Conservation (phyloP, 2,113 vertebrate species). For the Ceyx cyanopectus region DNA sequence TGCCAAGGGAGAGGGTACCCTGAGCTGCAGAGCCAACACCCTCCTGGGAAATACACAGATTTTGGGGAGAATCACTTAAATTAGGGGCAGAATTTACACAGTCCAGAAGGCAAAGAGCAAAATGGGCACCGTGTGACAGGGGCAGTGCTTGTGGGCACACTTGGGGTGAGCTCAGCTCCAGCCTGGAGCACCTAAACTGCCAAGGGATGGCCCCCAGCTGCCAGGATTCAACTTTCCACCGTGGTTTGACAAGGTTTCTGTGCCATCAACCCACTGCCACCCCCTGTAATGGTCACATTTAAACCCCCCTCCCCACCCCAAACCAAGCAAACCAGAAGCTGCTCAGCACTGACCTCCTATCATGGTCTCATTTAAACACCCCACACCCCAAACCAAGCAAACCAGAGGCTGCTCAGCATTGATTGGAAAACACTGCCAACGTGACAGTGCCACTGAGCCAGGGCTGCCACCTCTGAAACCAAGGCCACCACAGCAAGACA, state of each 20-base stretch:
- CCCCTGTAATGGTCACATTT: not conserved
- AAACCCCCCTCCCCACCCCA: not conserved
- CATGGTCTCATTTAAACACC: not conserved
- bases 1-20: not conserved
- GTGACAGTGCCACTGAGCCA: fast-evolving
- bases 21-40: not conserved
- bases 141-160: fast-evolving
- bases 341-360: not conserved
- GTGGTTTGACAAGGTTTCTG: fast-evolving
- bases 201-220: fast-evolving
- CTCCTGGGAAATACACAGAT: fast-evolving
- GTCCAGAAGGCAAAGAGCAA: not conserved
- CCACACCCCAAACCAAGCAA: not conserved
- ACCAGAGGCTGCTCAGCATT: fast-evolving
- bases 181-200: not conserved
- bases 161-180: not conserved
- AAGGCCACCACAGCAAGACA: fast-evolving
- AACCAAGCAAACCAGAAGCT: not conserved
- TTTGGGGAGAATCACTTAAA: not conserved
- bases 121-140: fast-evolving
- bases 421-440: not conserved
- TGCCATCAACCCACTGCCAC: not conserved
- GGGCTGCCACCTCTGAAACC: fast-evolving
- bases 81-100: not conserved
- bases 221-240: not conserved